phyloP scores from a whole-genome alignment of 2,113 vertebrate genomes.

The Hydrolagus affinis region DNA sequence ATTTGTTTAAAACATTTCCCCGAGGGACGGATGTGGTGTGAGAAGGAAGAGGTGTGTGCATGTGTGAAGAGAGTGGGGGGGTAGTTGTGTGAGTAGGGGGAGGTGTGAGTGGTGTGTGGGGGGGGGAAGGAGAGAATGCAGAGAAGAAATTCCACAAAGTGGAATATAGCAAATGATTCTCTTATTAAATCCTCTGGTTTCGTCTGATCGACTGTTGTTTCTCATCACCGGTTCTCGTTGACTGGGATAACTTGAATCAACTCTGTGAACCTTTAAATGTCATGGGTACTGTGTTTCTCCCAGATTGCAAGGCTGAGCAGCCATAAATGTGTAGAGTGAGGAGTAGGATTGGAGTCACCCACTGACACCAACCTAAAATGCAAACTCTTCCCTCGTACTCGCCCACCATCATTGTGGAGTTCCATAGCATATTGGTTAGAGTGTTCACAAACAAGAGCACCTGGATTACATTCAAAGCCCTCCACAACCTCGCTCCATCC shows the following conservation, averaged over 20 bases:
- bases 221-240: background rate
- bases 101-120: too few species aligned
- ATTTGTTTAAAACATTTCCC: constrained; percentile 14
- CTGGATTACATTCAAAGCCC: too few species aligned
- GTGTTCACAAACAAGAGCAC: too few species aligned
- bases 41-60: too few species aligned
- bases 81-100: too few species aligned
- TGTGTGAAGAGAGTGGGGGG: too few species aligned
- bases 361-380: background rate
- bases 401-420: too few species aligned
- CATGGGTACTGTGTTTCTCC: background rate
- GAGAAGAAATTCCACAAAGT: background rate
- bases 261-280: background rate
- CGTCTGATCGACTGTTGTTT: background rate
- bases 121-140: too few species aligned
- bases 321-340: background rate
- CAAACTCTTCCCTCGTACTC: too few species aligned
- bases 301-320: background rate
- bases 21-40: background rate
- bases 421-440: too few species aligned
- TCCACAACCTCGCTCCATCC: too few species aligned
- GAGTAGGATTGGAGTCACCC: background rate
- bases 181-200: background rate
- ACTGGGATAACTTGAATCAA: constrained; percentile 1
- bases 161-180: background rate